A percentile compares a stretch with the other conserved stretches of the same genome.
phyloP scores from a whole-genome alignment of 2,113 vertebrate genomes.

The Anolis carolinensis region DNA sequence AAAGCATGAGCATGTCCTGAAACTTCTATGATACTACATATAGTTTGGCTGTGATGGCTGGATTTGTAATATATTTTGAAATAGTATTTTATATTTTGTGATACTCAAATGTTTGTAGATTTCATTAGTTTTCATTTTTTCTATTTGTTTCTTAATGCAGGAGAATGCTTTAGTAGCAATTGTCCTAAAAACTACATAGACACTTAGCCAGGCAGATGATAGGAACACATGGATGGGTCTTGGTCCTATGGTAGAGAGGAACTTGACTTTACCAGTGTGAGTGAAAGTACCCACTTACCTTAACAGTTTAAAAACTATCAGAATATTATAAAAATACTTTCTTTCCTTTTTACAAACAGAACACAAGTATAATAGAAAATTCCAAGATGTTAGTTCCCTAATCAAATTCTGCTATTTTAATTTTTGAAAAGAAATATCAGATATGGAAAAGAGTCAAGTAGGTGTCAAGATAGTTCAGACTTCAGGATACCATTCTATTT shows the following conservation, averaged over 20 bases:
- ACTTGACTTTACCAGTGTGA: no score
- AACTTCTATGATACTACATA: neutral
- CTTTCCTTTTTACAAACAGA: neutral
- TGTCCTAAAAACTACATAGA: no score
- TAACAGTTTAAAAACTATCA: neutral
- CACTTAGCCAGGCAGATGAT: no score
- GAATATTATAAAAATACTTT: neutral
- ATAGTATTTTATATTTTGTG: neutral
- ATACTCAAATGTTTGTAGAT: neutral
- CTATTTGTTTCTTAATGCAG: neutral
- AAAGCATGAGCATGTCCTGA: neutral
- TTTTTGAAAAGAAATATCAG: neutral
- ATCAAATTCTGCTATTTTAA: neutral
- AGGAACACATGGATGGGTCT: no score
- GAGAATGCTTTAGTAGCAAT: neutral
- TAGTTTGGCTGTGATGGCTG: no score
- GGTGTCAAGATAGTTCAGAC: neutral
- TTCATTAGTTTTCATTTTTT: neutral
- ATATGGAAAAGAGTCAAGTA: neutral
- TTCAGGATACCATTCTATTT: accelerated
- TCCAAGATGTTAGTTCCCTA: neutral
- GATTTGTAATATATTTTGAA: no score
- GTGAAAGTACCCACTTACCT: neutral
- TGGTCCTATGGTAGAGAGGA: no score
- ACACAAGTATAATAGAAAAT: neutral